Base-by-base conservation (phyloP, 1,140 invertebrate genomes). In the Campodea augens region DNA sequence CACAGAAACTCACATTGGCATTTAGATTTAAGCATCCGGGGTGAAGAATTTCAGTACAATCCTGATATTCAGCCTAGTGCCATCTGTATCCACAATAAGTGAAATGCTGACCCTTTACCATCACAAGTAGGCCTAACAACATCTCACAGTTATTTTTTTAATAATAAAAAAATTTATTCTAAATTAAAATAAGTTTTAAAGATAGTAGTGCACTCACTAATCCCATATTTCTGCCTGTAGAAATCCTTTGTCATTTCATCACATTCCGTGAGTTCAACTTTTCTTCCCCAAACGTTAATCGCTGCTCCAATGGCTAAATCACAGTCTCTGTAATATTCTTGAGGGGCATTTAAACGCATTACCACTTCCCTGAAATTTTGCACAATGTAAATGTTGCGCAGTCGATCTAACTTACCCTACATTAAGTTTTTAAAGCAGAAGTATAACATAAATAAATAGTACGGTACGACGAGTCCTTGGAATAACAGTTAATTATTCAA, bases 161-260 rank as follows among this genome's bases (percentile, higher is more conserved):
- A 15, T 75, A n/a, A n/a, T n/a, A n/a, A n/a, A n/a, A n/a, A n/a
- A n/a, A n/a, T n/a, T n/a, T n/a, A n/a, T n/a, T n/a, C n/a, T n/a
- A n/a, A n/a, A n/a, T n/a, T n/a, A n/a, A n/a, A n/a, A n/a, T n/a
- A n/a, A n/a, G n/a, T n/a, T n/a, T n/a, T n/a, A n/a, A n/a, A n/a
- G n/a, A n/a, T n/a, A n/a, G n/a, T n/a, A n/a, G n/a, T n/a, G n/a
- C n/a, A 61, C 42, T 66, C 60, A 57, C 67, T 65, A 4, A 71
- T 51, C 21, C 68, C 67, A 55, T 67, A 71, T 46, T 67, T 73
- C 25, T 71, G 72, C 50, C 75, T 72, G 59, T 89, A 93, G 64
- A 85, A 93, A 36, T 83, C 74, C 57, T 79, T 84, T 0, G 88
- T 95, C 53, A 82, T 90, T 15, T 69, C 65, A 63, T 95, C 89